These are phyloP conservation scores for Melikaiella ostensackeni DNA, from an alignment of 2,888 invertebrate genomes.

Conservation along the genomic window DNA sequence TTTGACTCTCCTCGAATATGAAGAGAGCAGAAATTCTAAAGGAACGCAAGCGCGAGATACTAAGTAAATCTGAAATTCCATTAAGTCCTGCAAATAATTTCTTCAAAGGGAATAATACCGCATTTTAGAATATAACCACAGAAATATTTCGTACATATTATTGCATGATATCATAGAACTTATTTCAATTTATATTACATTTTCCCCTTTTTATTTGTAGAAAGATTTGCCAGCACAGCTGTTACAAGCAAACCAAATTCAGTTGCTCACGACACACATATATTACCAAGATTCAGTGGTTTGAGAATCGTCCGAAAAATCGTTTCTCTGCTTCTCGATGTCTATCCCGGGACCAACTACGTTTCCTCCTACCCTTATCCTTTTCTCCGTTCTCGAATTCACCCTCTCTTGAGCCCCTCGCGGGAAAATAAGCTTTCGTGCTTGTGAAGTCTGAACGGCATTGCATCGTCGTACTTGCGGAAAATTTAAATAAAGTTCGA, in stretches of 20 bases:
- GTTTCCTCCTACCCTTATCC: slow-evolving; percentile 9
- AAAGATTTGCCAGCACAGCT: slow-evolving; percentile 45
- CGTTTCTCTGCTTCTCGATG: slow-evolving; percentile 55
- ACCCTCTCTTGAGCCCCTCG: slow-evolving; percentile 37
- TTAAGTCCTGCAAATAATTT: background rate
- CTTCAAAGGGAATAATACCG: background rate
- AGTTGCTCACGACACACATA: slow-evolving; percentile 15
- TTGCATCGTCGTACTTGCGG: slow-evolving; percentile 51
- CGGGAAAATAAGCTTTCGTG: slow-evolving; percentile 55
- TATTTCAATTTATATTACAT: slow-evolving; percentile 11
- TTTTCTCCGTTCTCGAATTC: slow-evolving; percentile 20
- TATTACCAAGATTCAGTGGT: slow-evolving; percentile 50
- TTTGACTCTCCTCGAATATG: slow-evolving; percentile 10
- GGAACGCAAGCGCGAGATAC: background rate
- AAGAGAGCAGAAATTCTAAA: slow-evolving; percentile 4
- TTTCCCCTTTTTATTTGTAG: slow-evolving; percentile 41
- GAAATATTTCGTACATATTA: no score
- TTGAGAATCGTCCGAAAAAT: slow-evolving; percentile 58
- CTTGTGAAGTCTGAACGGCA: slow-evolving; percentile 43
- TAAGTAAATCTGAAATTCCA: background rate
- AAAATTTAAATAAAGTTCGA: slow-evolving; percentile 59
- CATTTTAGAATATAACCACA: background rate
- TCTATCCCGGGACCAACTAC: slow-evolving; percentile 48
- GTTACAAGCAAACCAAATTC: slow-evolving; percentile 41
- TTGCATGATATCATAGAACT: background rate